Evolutionary conservation across 2,888 invertebrate species (phyloP).

Genomic region (Yponomeuta malinellus): DNA sequence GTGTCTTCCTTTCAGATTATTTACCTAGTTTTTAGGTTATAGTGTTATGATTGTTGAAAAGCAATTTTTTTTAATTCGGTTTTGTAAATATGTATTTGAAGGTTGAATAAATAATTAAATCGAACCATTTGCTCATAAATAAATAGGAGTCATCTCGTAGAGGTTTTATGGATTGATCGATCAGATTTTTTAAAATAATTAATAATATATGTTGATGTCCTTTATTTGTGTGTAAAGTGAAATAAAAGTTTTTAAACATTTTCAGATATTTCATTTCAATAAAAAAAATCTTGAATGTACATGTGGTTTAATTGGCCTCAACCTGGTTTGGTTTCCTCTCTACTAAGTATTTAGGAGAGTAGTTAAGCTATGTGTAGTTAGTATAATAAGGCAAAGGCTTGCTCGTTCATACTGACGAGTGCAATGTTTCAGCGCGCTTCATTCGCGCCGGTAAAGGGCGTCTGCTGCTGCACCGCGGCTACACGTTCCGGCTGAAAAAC

Average conservation of each 20-base stretch:
- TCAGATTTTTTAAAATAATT: slow-evolving; percentile 4
- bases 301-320: neutral
- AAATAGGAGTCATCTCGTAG: slow-evolving; percentile 7
- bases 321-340: neutral
- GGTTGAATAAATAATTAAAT: neutral
- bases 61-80: neutral
- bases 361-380: neutral
- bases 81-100: slow-evolving; percentile 4
- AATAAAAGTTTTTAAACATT: slow-evolving; percentile 16
- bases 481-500: slow-evolving; percentile 70
- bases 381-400: neutral
- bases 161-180: neutral
- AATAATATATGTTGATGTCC: neutral
- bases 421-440: slow-evolving; percentile 52
- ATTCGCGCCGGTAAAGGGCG: slow-evolving; percentile 69
- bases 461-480: slow-evolving; percentile 63
- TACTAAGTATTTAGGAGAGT: neutral
- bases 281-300: neutral
- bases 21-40: neutral
- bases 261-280: neutral
- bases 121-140: slow-evolving; percentile 1
- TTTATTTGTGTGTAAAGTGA: slow-evolving; percentile 8
- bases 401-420: neutral
- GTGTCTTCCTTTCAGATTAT: neutral
- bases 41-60: neutral